These are phyloP conservation scores for Halichondria panicea DNA, from an alignment of 37 sponge, comb jelly and placozoan species.

Conservation along the genomic window DNA sequence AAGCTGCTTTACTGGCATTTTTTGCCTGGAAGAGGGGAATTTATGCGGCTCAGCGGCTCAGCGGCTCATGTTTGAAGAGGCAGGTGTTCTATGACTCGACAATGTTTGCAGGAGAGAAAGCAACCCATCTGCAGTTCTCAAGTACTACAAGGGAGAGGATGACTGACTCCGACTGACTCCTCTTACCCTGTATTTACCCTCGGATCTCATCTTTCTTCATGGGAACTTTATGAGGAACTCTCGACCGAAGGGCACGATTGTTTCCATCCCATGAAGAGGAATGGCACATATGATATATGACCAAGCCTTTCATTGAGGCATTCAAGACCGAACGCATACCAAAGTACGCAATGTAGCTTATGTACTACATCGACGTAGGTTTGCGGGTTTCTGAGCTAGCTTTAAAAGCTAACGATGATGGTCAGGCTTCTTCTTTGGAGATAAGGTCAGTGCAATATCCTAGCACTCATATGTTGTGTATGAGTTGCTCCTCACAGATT, in stretches of 20 bases:
- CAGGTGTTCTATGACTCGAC: constrained; percentile 36
- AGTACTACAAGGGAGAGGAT: constrained; percentile 12
- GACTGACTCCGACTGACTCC: constrained; percentile 34
- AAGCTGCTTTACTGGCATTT: constrained; percentile 48
- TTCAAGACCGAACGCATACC: constrained; percentile 43
- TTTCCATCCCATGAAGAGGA: constrained; percentile 47
- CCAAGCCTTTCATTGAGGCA: constrained; percentile 14
- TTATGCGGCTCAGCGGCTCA: too few species aligned
- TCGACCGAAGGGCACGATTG: constrained; percentile 30
- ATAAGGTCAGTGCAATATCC: constrained; percentile 11
- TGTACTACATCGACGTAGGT: background rate
- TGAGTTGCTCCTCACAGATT: constrained; percentile 3
- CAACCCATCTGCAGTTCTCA: background rate
- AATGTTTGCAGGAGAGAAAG: constrained; percentile 30
- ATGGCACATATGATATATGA: constrained; percentile 40
- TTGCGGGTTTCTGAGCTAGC: constrained; percentile 1
- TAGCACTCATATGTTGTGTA: background rate
- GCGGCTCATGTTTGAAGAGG: constrained; percentile 67
- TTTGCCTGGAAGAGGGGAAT: constrained; percentile 60
- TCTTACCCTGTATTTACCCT: too few species aligned
- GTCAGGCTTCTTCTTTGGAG: constrained; percentile 48
- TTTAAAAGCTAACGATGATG: constrained; percentile 22
- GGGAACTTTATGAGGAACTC: constrained; percentile 52
- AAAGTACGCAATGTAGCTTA: constrained; percentile 29
- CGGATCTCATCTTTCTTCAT: constrained; percentile 47